Evolutionary conservation across 2,888 invertebrate genomes (phyloP).

Genomic region (Helleia helle): DNA sequence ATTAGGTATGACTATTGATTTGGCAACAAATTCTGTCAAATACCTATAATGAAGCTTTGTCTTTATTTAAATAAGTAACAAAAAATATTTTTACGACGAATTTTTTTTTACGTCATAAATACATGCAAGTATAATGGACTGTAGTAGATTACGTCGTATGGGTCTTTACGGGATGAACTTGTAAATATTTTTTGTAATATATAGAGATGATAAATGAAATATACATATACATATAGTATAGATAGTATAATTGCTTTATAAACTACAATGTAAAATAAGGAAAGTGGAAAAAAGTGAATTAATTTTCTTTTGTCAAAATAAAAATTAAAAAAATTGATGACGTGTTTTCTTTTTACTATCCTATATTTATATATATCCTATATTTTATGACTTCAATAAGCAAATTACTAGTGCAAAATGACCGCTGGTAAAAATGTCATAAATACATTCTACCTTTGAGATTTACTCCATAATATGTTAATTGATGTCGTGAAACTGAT

Average conservation of each 20-base stretch:
- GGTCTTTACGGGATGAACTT: conserved; percentile 61
- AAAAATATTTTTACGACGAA: too few species aligned
- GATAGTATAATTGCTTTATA: conserved; percentile 70
- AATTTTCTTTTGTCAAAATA: conserved; percentile 71
- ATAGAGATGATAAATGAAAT: conserved; percentile 50
- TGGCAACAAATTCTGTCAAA: too few species aligned
- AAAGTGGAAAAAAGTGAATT: conserved; percentile 64
- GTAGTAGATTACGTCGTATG: conserved; percentile 27
- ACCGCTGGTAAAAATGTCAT: not conserved
- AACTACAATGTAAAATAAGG: conserved; percentile 66
- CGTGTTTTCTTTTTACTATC: conserved; percentile 28
- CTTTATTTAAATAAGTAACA: too few species aligned
- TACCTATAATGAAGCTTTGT: too few species aligned
- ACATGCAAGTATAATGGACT: conserved; percentile 23
- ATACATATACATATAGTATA: conserved; percentile 65
- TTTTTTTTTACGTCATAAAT: conserved; percentile 1
- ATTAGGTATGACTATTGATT: too few species aligned
- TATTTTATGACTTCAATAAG: too few species aligned
- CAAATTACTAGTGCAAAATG: not conserved
- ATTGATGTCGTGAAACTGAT: too few species aligned
- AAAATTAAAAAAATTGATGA: conserved; percentile 50
- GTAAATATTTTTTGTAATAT: conserved; percentile 71
- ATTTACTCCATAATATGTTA: too few species aligned
- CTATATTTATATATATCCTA: too few species aligned
- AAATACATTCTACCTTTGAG: too few species aligned